Percentiles rank a stretch among this genome's conserved stretches.
Conservation (phyloP, 1,140 invertebrate species). For the Brachionus rubens region DNA sequence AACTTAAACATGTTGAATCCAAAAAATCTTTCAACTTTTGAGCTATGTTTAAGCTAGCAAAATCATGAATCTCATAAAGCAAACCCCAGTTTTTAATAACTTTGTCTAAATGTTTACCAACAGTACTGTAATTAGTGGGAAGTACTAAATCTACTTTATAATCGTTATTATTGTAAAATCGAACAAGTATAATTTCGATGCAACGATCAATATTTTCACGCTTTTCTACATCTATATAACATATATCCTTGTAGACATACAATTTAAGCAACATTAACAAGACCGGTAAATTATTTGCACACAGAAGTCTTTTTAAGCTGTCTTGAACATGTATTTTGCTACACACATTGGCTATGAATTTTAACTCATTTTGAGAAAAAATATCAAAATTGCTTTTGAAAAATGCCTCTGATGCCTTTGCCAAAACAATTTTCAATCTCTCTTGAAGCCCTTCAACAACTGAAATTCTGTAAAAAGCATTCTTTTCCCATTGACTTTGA, state of each 20-base stretch:
- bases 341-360: neutral
- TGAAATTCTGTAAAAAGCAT: no score
- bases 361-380: no score
- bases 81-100: neutral
- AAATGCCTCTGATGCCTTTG: neutral
- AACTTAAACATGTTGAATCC: neutral
- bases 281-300: neutral
- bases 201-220: neutral
- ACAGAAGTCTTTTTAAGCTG: no score
- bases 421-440: neutral
- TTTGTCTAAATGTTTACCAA: neutral
- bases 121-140: neutral
- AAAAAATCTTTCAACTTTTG: neutral
- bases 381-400: no score
- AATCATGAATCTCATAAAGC: neutral
- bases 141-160: neutral
- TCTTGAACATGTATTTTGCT: no score
- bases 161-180: neutral
- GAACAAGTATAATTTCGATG: neutral
- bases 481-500: neutral
- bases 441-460: neutral
- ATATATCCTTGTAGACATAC: neutral
- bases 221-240: neutral
- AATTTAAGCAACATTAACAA: neutral
- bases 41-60: neutral